Percentiles rank a stretch among this genome's conserved stretches.
phyloP scores from a whole-genome alignment of 2,888 invertebrate species.

The Unio delphinus region DNA sequence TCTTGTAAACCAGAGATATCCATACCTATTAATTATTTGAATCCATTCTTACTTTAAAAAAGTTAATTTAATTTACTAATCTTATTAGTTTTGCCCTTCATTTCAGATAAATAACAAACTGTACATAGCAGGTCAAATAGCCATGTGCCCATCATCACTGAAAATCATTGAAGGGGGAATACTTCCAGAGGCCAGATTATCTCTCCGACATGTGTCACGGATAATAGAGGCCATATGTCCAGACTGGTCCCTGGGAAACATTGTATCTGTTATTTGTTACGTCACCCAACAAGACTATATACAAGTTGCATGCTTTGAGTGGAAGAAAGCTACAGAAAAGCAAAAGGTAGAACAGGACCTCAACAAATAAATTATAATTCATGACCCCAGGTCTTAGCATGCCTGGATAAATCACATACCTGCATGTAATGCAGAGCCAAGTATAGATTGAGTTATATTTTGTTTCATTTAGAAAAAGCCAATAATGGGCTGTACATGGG shows the following conservation, averaged over 20 bases:
- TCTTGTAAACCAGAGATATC: background rate
- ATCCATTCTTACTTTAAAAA: background rate
- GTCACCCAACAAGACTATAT: constrained; percentile 82
- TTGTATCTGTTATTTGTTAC: constrained; percentile 91
- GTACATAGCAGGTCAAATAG: constrained; percentile 92
- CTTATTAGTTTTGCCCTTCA: constrained; percentile 5
- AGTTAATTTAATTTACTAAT: background rate
- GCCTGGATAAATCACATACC: background rate
- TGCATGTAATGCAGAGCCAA: no score
- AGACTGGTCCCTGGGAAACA: constrained; percentile 82
- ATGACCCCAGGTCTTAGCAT: background rate
- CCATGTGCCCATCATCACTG: constrained; percentile 87
- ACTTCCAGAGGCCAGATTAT: constrained; percentile 83
- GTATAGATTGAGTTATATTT: no score
- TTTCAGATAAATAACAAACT: constrained; percentile 85
- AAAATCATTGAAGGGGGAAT: constrained; percentile 83
- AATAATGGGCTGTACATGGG: no score
- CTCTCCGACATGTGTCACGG: constrained; percentile 86
- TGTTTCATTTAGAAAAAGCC: no score
- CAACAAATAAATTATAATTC: background rate
- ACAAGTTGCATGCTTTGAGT: constrained; percentile 83
- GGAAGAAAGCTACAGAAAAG: constrained; percentile 78
- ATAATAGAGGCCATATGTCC: constrained; percentile 85
- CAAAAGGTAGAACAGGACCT: constrained; percentile 60
- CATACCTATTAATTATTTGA: background rate